Conservation (phyloP, 2,113 vertebrate species). For the Cariama cristata region DNA sequence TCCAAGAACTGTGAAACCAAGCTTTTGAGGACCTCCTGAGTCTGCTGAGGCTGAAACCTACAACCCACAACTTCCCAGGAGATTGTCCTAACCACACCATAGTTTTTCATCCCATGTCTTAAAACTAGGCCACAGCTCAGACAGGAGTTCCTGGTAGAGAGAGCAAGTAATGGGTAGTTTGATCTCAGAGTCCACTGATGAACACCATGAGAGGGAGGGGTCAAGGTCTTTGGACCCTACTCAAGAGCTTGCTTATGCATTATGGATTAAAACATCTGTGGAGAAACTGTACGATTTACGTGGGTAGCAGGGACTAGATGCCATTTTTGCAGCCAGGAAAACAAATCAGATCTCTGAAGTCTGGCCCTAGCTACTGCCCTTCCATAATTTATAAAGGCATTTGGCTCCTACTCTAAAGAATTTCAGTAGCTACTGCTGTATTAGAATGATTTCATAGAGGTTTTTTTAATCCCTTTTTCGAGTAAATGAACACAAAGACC, state of each 20-base stretch:
- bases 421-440: neutral
- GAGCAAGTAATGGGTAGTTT: neutral
- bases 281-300: neutral
- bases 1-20: neutral
- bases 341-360: neutral
- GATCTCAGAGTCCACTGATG: neutral
- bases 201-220: neutral
- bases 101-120: neutral
- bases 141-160: neutral
- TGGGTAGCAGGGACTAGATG: neutral
- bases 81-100: neutral
- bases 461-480: conserved; percentile 45
- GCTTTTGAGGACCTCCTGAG: neutral
- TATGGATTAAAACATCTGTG: neutral
- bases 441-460: conserved; percentile 5
- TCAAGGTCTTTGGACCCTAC: neutral
- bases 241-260: neutral
- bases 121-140: neutral
- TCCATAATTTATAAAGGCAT: neutral
- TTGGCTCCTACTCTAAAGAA: neutral
- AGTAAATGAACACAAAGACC: conserved; percentile 59
- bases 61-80: neutral
- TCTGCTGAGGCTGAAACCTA: neutral
- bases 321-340: neutral
- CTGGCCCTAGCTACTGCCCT: neutral